phyloP scores from a whole-genome alignment of 2,888 invertebrate genomes.

The Caenorhabditis parvicauda region DNA sequence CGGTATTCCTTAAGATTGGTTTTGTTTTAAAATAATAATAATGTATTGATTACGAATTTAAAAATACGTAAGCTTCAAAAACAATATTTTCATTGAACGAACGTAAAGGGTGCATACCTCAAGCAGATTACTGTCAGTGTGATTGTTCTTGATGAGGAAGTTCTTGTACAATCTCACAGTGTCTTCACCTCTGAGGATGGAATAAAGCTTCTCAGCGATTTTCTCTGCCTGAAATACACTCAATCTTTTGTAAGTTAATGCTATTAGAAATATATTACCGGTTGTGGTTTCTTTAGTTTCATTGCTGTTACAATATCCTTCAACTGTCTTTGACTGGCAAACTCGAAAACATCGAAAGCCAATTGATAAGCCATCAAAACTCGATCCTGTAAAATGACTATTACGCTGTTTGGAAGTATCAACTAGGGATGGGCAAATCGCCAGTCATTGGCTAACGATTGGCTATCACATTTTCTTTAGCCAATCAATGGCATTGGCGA shows the following conservation, averaged over 20 bases:
- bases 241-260: not conserved
- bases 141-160: conserved; percentile 95
- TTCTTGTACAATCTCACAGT: conserved; percentile 93
- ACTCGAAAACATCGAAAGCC: conserved; percentile 96
- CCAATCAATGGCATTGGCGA: too few species aligned
- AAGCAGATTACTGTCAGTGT: conserved; percentile 89
- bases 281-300: not conserved
- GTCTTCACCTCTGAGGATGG: conserved; percentile 91
- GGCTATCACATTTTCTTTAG: too few species aligned
- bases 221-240: too few species aligned
- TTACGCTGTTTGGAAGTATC: too few species aligned
- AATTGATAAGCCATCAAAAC: conserved; percentile 99
- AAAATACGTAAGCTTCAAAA: conserved; percentile 73
- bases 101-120: conserved; percentile 64
- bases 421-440: too few species aligned
- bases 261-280: not conserved
- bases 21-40: not conserved
- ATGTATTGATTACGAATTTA: too few species aligned
- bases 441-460: too few species aligned
- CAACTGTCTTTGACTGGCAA: conserved; percentile 81
- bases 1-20: conserved; percentile 2
- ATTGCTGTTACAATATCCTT: not conserved
- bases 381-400: too few species aligned
- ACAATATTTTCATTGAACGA: conserved; percentile 9
- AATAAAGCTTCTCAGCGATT: conserved; percentile 84